Evolutionary conservation across 1,140 invertebrate genomes (phyloP), one percentile per base, ranked within the genome.

Genomic region (Sminthurinus signatus): DNA sequence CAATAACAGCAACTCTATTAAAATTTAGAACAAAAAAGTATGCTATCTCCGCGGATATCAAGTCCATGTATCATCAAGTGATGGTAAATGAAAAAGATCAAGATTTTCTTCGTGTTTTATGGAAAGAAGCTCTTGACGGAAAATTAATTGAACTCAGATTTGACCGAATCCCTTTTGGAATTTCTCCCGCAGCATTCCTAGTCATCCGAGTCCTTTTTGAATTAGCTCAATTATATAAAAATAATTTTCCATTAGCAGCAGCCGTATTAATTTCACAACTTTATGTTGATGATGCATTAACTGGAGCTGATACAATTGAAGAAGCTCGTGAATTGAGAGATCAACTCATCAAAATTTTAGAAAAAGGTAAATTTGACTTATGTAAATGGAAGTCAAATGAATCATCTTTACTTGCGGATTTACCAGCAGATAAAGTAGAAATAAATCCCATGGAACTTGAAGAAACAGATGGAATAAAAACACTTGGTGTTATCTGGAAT

Each of bases 131-230:
- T n/a, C n/a, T n/a, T n/a, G n/a, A n/a, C n/a, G n/a, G n/a, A n/a
- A n/a, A n/a, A n/a, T n/a, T n/a, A n/a, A n/a, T n/a, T n/a, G n/a
- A n/a, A n/a, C n/a, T n/a, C n/a, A n/a, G n/a, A n/a, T n/a, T n/a
- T n/a, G n/a, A n/a, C n/a, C n/a, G n/a, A n/a, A 72, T 76, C 1
- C 75, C 74, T 0, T 74, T 75, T 56, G 77, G 77, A 0, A 73
- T 69, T 15, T 43, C 68, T 1, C 67, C 69, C 43, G 73, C 74
- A 10, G 67, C 75, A 25, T 77, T 64, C 58, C 50, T 75, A 21
- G 75, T 75, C 8, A 73, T 70, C 4, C 51, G 72, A 44, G 65
- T 42, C 67, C 43, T 79, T 14, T 27, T 74, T 17, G 73, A 52
- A 29, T 23, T 52, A 4, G 51, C 51, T 15, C 4, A 8, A 4